Evolutionary conservation across 2,888 invertebrate species (phyloP).

Genomic region (Rotaria socialis): DNA sequence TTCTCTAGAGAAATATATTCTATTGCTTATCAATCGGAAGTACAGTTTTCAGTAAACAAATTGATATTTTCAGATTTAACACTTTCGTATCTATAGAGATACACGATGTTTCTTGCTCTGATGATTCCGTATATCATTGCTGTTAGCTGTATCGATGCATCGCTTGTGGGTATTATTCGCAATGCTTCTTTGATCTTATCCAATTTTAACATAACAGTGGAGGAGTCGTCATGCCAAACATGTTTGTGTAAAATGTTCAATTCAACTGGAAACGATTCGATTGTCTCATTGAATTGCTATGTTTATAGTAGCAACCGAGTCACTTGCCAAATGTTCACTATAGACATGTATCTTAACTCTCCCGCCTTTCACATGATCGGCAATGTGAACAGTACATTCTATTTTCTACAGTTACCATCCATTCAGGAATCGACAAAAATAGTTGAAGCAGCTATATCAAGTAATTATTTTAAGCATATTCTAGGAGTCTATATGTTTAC

Average conservation of each 20-base stretch:
- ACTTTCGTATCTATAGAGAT: too few species aligned
- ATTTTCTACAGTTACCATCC: neutral
- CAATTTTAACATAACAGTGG: neutral
- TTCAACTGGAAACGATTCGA: neutral
- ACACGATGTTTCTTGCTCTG: neutral
- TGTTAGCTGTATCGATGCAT: neutral
- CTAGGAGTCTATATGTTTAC: too few species aligned
- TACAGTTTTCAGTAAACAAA: too few species aligned
- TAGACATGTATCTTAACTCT: neutral
- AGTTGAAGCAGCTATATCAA: too few species aligned
- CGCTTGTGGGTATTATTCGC: neutral
- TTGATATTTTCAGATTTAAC: too few species aligned
- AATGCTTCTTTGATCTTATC: neutral
- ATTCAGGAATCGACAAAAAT: too few species aligned
- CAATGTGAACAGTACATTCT: neutral
- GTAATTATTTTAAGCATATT: too few species aligned
- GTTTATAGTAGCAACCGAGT: neutral
- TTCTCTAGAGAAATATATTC: too few species aligned
- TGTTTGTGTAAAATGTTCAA: neutral
- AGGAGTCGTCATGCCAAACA: neutral
- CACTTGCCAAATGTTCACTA: neutral
- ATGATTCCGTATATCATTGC: too few species aligned
- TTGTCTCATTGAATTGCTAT: neutral
- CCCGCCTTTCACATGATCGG: neutral
- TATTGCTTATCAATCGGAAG: too few species aligned